phyloP scores from a whole-genome alignment of 2,113 vertebrate genomes.

The Poeciliopsis turrubarensis region DNA sequence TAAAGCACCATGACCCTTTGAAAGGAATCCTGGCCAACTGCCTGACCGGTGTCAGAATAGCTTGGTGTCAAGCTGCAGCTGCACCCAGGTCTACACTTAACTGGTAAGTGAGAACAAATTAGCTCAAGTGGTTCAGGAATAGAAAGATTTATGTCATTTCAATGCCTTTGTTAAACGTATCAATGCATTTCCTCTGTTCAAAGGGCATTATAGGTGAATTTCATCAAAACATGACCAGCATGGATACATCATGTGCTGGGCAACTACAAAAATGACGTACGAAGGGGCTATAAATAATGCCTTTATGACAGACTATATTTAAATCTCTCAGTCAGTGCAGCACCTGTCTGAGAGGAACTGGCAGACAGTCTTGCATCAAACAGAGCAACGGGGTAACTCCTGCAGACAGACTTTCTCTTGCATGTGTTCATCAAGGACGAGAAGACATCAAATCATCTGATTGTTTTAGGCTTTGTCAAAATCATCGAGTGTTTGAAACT shows the following conservation, averaged over 20 bases:
- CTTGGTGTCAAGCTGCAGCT: slow-evolving; percentile 56
- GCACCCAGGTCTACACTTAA: slow-evolving; percentile 1
- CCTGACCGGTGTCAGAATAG: slow-evolving; percentile 60
- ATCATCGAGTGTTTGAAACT: not conserved
- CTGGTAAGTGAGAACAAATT: slow-evolving; percentile 4
- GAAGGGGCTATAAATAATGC: slow-evolving; percentile 56
- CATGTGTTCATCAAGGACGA: not conserved
- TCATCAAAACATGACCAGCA: not conserved
- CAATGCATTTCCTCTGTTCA: not conserved
- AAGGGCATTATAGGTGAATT: not conserved
- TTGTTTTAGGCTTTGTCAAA: not conserved
- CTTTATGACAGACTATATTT: slow-evolving; percentile 59
- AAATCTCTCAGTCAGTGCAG: slow-evolving; percentile 26
- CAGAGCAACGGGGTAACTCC: not conserved
- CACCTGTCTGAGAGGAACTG: slow-evolving; percentile 47
- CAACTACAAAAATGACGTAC: slow-evolving; percentile 31
- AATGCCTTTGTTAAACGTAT: not conserved
- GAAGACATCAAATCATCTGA: no score
- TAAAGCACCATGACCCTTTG: slow-evolving; percentile 49
- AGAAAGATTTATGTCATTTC: slow-evolving; percentile 2
- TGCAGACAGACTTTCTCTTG: not conserved
- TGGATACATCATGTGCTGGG: slow-evolving; percentile 34
- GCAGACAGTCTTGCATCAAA: not conserved
- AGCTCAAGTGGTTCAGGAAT: slow-evolving; percentile 1
- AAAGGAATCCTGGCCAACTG: slow-evolving; percentile 56